Evolutionary conservation across 2,888 invertebrate genomes (phyloP).

Genomic region (Morpho helenor): DNA sequence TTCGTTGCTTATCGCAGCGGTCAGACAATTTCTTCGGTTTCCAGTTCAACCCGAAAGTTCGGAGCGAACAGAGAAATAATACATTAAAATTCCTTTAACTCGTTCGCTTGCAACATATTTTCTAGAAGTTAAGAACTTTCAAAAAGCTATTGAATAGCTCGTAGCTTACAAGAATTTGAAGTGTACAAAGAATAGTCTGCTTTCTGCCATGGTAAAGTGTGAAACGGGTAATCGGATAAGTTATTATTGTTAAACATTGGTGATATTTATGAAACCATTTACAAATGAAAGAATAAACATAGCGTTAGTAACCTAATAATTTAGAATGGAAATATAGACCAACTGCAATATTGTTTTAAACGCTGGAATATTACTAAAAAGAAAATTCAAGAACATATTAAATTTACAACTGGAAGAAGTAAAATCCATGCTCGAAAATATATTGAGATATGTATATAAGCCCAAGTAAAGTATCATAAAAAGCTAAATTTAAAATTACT

Average conservation of each 20-base stretch:
- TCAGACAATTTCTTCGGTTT: conserved; percentile 24
- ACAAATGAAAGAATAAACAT: background rate
- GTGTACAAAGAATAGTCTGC: background rate
- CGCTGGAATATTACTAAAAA: no score
- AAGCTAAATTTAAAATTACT: no score
- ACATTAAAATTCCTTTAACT: conserved; percentile 30
- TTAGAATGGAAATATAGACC: no score
- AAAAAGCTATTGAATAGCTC: conserved; percentile 2
- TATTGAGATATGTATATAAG: no score
- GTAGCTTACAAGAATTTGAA: conserved; percentile 10
- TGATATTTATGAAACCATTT: background rate
- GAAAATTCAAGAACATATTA: no score
- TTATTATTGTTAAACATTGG: background rate
- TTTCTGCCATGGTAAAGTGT: no score
- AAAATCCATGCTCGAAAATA: no score
- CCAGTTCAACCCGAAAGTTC: conserved; percentile 31
- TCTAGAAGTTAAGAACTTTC: conserved; percentile 25
- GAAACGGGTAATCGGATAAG: no score
- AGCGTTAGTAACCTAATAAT: no score
- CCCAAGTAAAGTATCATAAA: no score
- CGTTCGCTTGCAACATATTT: conserved; percentile 27
- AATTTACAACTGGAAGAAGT: no score
- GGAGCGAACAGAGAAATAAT: conserved; percentile 28
- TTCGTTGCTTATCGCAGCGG: conserved; percentile 19
- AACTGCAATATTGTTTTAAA: no score